phyloP scores from a whole-genome alignment of 2,113 vertebrate species.

The Gila orcuttii region DNA sequence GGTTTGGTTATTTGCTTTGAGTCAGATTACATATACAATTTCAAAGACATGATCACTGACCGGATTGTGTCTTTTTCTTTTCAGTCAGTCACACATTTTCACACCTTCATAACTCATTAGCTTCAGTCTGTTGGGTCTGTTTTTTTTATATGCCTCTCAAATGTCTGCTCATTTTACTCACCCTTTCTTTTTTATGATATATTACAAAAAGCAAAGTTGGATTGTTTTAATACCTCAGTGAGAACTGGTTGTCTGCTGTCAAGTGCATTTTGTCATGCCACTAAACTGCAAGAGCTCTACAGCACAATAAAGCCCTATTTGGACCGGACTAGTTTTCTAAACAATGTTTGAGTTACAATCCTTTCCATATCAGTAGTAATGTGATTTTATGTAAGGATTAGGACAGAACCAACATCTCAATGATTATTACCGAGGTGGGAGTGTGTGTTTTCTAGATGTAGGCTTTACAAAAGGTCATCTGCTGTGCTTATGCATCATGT shows the following conservation, averaged over 20 bases:
- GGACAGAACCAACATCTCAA: too few relatives aligned
- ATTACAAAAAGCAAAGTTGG: neutral
- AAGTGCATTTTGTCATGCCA: neutral
- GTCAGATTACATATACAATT: neutral
- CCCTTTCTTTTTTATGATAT: neutral
- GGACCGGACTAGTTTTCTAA: too few relatives aligned
- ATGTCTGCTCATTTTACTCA: neutral
- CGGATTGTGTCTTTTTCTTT: neutral
- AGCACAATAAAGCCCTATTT: neutral
- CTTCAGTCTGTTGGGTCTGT: conserved; percentile 10
- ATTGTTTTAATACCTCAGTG: conserved; percentile 3
- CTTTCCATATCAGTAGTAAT: too few relatives aligned
- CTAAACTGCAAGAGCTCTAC: conserved; percentile 16
- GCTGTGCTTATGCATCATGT: too few relatives aligned
- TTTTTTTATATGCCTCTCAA: conserved; percentile 3
- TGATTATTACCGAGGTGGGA: too few relatives aligned
- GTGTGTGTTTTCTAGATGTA: too few relatives aligned
- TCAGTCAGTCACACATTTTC: neutral
- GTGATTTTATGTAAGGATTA: too few relatives aligned
- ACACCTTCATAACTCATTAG: conserved; percentile 10
- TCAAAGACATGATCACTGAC: neutral
- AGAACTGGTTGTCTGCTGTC: neutral
- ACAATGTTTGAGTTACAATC: too few relatives aligned
- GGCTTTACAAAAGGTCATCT: too few relatives aligned
- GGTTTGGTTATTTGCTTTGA: neutral